These are phyloP conservation scores for Aphelinus certus DNA, from an alignment of 1,140 invertebrate genomes.

Conservation along the genomic window DNA sequence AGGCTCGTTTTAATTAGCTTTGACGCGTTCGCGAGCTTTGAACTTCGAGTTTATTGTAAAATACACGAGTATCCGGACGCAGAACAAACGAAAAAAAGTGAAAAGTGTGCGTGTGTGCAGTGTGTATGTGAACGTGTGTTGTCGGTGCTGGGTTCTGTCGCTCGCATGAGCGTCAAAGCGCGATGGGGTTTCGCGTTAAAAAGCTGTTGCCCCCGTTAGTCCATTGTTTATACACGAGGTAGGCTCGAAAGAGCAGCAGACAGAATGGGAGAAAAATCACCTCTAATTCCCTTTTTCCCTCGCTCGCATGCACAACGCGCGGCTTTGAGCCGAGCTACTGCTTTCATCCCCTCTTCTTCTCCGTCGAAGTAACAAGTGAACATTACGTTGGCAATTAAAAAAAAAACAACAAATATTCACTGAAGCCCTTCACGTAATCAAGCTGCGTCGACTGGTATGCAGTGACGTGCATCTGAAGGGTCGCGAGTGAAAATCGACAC, in stretches of 20 bases:
- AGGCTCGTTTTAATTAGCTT: conserved; percentile 24
- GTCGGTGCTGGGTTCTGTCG: no score
- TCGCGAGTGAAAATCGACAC: no score
- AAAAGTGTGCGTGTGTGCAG: background rate
- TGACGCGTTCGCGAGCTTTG: conserved; percentile 18
- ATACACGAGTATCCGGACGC: background rate
- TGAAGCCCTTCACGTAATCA: background rate
- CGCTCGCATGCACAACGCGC: conserved; percentile 15
- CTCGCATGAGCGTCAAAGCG: background rate
- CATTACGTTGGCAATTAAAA: conserved; percentile 13
- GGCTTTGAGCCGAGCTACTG: conserved; percentile 13
- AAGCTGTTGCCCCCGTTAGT: background rate
- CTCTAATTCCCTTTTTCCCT: conserved; percentile 14
- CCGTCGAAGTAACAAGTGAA: no score
- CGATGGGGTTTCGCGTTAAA: conserved; percentile 7
- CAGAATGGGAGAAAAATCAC: background rate
- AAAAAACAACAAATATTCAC: background rate
- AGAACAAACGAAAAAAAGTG: conserved; percentile 14
- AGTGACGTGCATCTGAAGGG: no score
- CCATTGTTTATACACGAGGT: conserved; percentile 10
- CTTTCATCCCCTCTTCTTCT: background rate
- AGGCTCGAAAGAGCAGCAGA: background rate
- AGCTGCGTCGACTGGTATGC: background rate
- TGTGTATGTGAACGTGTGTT: no score
- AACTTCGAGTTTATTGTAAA: conserved; percentile 11